phyloP scores from a whole-genome alignment of 2,888 invertebrate species.

The Apodemia zela region DNA sequence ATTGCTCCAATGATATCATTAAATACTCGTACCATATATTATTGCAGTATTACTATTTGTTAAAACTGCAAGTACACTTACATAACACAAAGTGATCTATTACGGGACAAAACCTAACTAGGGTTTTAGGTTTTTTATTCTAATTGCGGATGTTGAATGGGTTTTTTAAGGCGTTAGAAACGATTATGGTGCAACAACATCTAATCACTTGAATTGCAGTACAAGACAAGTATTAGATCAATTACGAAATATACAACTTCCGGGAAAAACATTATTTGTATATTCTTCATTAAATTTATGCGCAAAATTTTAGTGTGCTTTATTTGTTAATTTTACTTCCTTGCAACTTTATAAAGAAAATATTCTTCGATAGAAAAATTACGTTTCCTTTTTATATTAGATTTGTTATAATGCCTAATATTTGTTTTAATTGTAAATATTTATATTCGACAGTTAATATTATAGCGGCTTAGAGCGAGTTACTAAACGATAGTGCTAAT shows the following conservation, averaged over 20 bases:
- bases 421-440: neutral
- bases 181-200: slow-evolving; percentile 27
- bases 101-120: slow-evolving; percentile 33
- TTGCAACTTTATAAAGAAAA: neutral
- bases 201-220: slow-evolving; percentile 31
- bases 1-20: neutral
- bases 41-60: no score
- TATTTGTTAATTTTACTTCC: neutral
- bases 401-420: neutral
- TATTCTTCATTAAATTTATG: neutral
- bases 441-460: neutral
- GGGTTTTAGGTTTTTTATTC: slow-evolving; percentile 30
- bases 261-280: slow-evolving; percentile 27
- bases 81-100: slow-evolving; percentile 11
- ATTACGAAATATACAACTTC: slow-evolving; percentile 29
- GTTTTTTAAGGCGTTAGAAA: slow-evolving; percentile 35
- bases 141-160: slow-evolving; percentile 37
- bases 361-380: neutral
- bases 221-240: slow-evolving; percentile 28
- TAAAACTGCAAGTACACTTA: neutral
- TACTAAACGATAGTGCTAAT: slow-evolving; percentile 54
- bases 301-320: neutral
- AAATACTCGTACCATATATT: no score
- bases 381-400: neutral
- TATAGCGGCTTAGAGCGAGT: slow-evolving; percentile 50